Base-by-base conservation (phyloP, 1,140 invertebrate species). In the Cyclina sinensis region DNA sequence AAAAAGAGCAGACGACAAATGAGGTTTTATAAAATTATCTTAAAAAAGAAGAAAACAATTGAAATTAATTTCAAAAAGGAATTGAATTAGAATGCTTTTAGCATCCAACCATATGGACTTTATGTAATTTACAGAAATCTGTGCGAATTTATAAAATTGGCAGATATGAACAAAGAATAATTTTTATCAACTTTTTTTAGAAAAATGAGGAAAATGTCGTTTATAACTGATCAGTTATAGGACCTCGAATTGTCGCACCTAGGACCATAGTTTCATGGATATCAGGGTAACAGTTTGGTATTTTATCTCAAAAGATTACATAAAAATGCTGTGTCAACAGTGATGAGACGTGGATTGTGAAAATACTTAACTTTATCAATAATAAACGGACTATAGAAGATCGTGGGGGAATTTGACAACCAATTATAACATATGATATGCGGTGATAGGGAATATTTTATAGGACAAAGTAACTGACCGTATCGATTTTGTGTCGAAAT, bases 281-380 rank as follows among this genome's bases (percentile, higher is more conserved):
- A 78, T 48, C 3, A 35, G 74, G 30, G 48, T 18, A 46, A 5
- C 16, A 5, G 27, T 32, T 0, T 48, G 74, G 74, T 24, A 78
- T 78, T 48, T 54, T 78, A 54, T 78, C 46, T 51, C 14, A 4
- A 35, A 43, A 46, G 74, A 78, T 78, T 51, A 51, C 46, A 54
- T 51, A 37, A 54, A 51, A 54, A 78, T 78, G 21, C 24, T 78
- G 27, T 51, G 27, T 78, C n/a, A 54, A 78, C 32, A 78, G 4
- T 12, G 43, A 78, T 70, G 46, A 78, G 74, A 35, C 74, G 27
- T 51, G 48, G 74, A 27, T 78, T 48, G 27, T 48, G n/a, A 54
- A 78, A 78, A 78, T 51, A 51, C 46, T 78, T 51, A 78, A 51
- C 46, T 78, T 78, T 78, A 78, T 78, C 74, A 78, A 78, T 78